These are phyloP conservation scores for Atlantisia rogersi DNA, from an alignment of 2,113 vertebrate genomes.

Conservation along the genomic window DNA sequence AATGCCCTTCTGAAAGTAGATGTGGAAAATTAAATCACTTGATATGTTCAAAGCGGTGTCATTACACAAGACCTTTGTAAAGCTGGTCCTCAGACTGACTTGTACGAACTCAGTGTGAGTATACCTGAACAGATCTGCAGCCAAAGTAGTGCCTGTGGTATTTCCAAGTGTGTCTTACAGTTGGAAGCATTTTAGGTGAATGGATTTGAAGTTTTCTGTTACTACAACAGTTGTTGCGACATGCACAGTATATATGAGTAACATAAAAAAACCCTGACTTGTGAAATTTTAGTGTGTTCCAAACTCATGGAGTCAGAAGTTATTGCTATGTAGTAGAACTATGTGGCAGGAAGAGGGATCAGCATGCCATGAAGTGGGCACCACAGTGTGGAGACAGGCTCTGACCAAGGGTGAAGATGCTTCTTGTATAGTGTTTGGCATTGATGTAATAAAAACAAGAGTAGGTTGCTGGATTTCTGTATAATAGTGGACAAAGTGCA, in stretches of 20 bases:
- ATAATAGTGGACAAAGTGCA: background rate
- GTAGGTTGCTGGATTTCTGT: background rate
- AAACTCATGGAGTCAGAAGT: rapidly evolving
- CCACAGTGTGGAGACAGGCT: background rate
- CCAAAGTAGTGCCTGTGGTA: background rate
- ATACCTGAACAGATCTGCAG: no score
- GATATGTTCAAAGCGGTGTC: background rate
- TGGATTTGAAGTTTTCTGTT: background rate
- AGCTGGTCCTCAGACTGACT: background rate
- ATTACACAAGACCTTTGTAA: background rate
- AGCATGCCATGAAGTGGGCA: rapidly evolving
- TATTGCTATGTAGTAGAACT: background rate
- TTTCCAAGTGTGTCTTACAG: background rate
- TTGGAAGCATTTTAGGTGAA: background rate
- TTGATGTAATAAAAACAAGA: background rate
- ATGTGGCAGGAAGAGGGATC: background rate
- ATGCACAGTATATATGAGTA: no score
- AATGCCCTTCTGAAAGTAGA: background rate
- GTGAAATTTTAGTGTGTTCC: background rate
- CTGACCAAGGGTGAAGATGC: background rate
- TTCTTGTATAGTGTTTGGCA: background rate
- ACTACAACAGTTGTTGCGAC: background rate
- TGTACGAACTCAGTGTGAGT: background rate
- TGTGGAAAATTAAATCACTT: background rate
- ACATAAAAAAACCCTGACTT: background rate